phyloP scores from a whole-genome alignment of 1,140 invertebrate species.

The Mizuhopecten yessoensis region DNA sequence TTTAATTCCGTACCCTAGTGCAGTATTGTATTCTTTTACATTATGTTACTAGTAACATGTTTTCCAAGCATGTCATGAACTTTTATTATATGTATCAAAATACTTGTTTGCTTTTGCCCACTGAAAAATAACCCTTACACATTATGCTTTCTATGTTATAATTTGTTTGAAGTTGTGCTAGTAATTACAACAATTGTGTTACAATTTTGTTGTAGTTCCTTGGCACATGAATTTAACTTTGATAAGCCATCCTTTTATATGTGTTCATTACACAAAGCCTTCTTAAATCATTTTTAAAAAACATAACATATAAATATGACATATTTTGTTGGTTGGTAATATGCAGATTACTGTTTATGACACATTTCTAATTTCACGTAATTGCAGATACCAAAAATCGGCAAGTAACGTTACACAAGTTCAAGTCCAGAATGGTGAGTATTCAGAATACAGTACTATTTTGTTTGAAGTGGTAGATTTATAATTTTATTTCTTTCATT shows the following conservation, averaged over 20 bases:
- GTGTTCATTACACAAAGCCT: too few relatives aligned
- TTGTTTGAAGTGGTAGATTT: not conserved
- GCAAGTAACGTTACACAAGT: conserved; percentile 97
- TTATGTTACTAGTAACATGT: conserved; percentile 18
- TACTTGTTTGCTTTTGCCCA: not conserved
- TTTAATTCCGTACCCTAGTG: not conserved
- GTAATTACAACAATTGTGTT: not conserved
- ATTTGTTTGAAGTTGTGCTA: not conserved
- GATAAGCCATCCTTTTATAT: too few relatives aligned
- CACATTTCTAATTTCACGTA: conserved; percentile 56
- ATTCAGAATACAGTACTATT: not conserved
- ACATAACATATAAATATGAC: too few relatives aligned
- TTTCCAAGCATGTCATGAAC: not conserved
- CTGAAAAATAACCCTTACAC: not conserved
- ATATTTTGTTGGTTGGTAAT: too few relatives aligned
- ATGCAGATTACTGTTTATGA: not conserved
- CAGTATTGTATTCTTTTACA: not conserved
- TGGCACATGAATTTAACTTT: not conserved
- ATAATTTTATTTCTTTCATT: not conserved
- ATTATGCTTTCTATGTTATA: not conserved
- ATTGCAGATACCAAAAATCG: conserved; percentile 98
- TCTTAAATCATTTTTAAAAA: too few relatives aligned
- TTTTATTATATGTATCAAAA: not conserved
- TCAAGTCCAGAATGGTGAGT: conserved; percentile 99
- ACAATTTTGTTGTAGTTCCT: not conserved